Evolutionary conservation across 2,888 invertebrate genomes (phyloP).

Genomic region (Euphydryas editha): DNA sequence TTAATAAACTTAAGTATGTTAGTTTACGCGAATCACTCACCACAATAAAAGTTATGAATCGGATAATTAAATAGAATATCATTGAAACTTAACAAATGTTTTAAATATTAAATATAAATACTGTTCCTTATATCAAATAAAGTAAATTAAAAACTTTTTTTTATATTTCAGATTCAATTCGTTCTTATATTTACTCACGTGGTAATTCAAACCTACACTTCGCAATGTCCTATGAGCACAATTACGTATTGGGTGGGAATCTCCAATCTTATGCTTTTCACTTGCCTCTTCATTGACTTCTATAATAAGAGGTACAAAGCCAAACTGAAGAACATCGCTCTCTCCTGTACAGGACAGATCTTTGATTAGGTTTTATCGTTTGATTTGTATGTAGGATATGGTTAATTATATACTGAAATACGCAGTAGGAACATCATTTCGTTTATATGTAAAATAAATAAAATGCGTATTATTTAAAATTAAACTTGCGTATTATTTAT

Average conservation of each 20-base stretch:
- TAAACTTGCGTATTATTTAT: background rate
- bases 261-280: conserved; percentile 48
- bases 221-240: conserved; percentile 51
- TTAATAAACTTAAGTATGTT: too few relatives aligned
- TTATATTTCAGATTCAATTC: conserved; percentile 52
- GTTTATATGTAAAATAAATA: background rate
- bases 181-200: conserved; percentile 49
- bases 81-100: too few relatives aligned
- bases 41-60: too few relatives aligned
- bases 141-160: background rate
- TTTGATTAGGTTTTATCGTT: conserved; percentile 21
- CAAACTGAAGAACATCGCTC: conserved; percentile 6
- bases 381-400: background rate
- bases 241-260: conserved; percentile 51
- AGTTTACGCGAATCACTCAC: too few relatives aligned
- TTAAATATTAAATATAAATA: background rate
- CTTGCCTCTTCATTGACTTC: conserved; percentile 52
- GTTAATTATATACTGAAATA: background rate
- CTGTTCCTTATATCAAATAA: background rate
- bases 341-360: conserved; percentile 25
- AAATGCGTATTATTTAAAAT: background rate
- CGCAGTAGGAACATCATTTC: background rate
- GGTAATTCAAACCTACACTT: conserved; percentile 48
- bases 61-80: too few relatives aligned
- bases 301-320: conserved; percentile 48